Percentiles rank a stretch among this genome's conserved stretches.
Conservation (phyloP, 1,140 invertebrate species). For the Pteromalus puparum region DNA sequence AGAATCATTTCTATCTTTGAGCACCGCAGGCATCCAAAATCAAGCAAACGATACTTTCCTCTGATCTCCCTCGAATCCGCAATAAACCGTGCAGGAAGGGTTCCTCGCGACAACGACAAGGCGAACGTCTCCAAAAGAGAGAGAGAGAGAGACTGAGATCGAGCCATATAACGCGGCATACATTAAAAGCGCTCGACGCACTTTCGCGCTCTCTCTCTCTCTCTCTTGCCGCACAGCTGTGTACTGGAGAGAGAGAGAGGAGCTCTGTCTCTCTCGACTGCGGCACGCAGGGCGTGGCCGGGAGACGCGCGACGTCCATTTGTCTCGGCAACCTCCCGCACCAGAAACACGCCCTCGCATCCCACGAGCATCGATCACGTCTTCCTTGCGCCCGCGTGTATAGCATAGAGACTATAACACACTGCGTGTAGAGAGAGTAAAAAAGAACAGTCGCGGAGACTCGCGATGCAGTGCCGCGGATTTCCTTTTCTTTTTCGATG, state of each 20-base stretch:
- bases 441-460: not conserved
- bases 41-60: not conserved
- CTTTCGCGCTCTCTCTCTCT: constrained; percentile 41
- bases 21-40: not conserved
- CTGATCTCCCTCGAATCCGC: not conserved
- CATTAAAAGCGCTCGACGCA: constrained; percentile 50
- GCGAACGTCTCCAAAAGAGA: constrained; percentile 15
- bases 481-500: constrained; percentile 37
- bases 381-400: constrained; percentile 64
- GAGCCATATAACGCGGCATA: constrained; percentile 42
- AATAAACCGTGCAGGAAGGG: constrained; percentile 3
- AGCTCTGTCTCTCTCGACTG: constrained; percentile 61
- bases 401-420: not conserved
- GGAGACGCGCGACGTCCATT: constrained; percentile 77
- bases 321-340: constrained; percentile 76
- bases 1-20: not conserved
- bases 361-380: constrained; percentile 76
- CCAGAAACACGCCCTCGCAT: constrained; percentile 75
- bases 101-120: not conserved
- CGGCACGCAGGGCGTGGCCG: constrained; percentile 70
- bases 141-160: not conserved
- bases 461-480: constrained; percentile 29
- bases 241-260: not conserved
- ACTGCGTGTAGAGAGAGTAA: constrained; percentile 5
- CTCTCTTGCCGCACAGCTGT: not conserved